Conservation (phyloP, 92 coral and sea anemone species). For the Paragorgia papillata region DNA sequence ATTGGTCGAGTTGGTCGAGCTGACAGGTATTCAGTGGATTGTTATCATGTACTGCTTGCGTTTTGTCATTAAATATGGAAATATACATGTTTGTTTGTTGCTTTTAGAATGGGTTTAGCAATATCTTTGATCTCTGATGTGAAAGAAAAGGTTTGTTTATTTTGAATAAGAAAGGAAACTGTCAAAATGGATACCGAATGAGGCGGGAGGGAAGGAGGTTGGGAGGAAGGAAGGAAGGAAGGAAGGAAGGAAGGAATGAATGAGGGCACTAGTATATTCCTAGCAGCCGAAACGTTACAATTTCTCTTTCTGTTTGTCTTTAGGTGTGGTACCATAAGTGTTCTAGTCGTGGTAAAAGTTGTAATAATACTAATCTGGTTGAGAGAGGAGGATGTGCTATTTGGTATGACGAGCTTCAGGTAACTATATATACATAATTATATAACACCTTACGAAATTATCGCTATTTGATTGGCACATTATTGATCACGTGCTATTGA, state of each 20-base stretch:
- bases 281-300: neutral
- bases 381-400: conserved; percentile 96
- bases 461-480: too few relatives aligned
- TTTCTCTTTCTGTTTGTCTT: neutral
- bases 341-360: conserved; percentile 85
- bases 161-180: neutral
- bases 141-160: conserved; percentile 79
- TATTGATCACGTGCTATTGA: too few relatives aligned
- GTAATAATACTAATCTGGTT: conserved; percentile 74
- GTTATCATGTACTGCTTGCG: too few relatives aligned
- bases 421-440: conserved; percentile 35
- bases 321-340: conserved; percentile 98
- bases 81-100: neutral
- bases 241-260: too few relatives aligned
- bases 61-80: neutral
- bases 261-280: too few relatives aligned
- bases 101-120: conserved; percentile 90
- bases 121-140: conserved; percentile 86
- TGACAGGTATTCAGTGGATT: conserved; percentile 64
- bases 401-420: conserved; percentile 97
- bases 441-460: too few relatives aligned
- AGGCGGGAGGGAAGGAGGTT: too few relatives aligned
- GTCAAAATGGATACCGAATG: neutral
- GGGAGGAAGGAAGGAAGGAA: too few relatives aligned
- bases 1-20: conserved; percentile 99